Conservation (phyloP, 2,797 vertebrate species). For the Podarcis lilfordi region DNA sequence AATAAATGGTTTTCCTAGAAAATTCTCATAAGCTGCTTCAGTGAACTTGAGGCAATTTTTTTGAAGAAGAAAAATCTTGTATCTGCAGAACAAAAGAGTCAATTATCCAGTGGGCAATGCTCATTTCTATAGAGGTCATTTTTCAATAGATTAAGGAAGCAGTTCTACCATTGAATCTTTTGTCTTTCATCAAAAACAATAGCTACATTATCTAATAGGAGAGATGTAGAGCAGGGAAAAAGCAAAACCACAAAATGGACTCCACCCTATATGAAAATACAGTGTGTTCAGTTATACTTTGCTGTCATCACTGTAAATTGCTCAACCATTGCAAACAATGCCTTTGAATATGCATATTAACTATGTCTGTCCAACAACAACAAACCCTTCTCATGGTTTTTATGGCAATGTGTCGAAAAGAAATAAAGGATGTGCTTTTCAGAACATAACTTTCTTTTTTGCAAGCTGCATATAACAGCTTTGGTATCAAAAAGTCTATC, state of each 20-base stretch:
- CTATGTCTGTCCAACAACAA: slow-evolving; percentile 14
- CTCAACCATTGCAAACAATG: background rate
- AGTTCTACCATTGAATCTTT: background rate
- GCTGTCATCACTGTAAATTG: slow-evolving; percentile 24
- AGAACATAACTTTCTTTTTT: background rate
- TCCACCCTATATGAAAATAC: background rate
- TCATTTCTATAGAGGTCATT: background rate
- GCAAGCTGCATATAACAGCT: background rate
- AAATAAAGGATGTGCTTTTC: background rate
- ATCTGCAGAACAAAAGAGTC: background rate
- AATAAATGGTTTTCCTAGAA: slow-evolving; percentile 2
- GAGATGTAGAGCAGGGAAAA: background rate
- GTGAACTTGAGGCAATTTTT: background rate
- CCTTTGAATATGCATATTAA: background rate
- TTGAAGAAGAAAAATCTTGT: background rate
- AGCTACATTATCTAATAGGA: background rate
- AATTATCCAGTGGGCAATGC: background rate
- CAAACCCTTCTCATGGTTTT: background rate
- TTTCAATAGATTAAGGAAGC: background rate
- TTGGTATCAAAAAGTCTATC: background rate
- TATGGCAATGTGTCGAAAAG: background rate
- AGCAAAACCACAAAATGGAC: background rate
- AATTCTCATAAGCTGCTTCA: background rate
- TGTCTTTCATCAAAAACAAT: background rate
- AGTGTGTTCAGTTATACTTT: background rate